phyloP scores from a whole-genome alignment of 2,888 invertebrate genomes.

The Parochlus steinenii region DNA sequence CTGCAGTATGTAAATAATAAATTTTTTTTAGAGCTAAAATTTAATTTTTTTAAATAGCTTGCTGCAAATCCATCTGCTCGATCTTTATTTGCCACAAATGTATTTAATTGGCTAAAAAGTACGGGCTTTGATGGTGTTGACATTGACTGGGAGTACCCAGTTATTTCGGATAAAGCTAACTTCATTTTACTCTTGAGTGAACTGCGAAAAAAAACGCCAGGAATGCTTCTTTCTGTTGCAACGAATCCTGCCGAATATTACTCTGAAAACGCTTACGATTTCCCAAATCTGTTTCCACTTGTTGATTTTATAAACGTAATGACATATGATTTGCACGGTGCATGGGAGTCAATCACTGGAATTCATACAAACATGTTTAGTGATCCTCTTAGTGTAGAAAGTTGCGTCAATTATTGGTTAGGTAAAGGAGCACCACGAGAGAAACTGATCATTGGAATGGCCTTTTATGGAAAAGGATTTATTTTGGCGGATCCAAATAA shows the following conservation, averaged over 20 bases:
- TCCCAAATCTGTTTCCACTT: too few relatives aligned
- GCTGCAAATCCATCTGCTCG: too few relatives aligned
- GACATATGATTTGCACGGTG: slow-evolving; percentile 39
- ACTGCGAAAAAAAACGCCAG: too few relatives aligned
- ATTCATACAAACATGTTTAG: slow-evolving; percentile 35
- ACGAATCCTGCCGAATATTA: too few relatives aligned
- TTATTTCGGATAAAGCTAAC: neutral
- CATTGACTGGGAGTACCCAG: neutral
- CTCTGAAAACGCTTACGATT: too few relatives aligned
- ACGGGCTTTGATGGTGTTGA: neutral
- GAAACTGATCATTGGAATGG: slow-evolving; percentile 29
- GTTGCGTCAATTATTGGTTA: slow-evolving; percentile 27
- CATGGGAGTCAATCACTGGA: slow-evolving; percentile 33
- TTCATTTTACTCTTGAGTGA: neutral
- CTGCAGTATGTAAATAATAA: too few relatives aligned
- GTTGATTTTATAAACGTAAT: slow-evolving; percentile 38
- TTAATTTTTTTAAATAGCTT: too few relatives aligned
- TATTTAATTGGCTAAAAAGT: neutral
- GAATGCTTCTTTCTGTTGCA: too few relatives aligned
- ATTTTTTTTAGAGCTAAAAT: too few relatives aligned
- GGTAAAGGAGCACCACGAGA: slow-evolving; percentile 22
- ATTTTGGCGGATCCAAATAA: slow-evolving; percentile 25
- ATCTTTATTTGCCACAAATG: neutral
- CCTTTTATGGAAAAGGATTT: slow-evolving; percentile 28
- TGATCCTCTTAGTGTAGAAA: too few relatives aligned